Percentiles rank a stretch among this genome's conserved stretches.
These are phyloP conservation scores for Coregonus clupeaformis DNA, from an alignment of 2,113 vertebrate species.

Conservation along the genomic window DNA sequence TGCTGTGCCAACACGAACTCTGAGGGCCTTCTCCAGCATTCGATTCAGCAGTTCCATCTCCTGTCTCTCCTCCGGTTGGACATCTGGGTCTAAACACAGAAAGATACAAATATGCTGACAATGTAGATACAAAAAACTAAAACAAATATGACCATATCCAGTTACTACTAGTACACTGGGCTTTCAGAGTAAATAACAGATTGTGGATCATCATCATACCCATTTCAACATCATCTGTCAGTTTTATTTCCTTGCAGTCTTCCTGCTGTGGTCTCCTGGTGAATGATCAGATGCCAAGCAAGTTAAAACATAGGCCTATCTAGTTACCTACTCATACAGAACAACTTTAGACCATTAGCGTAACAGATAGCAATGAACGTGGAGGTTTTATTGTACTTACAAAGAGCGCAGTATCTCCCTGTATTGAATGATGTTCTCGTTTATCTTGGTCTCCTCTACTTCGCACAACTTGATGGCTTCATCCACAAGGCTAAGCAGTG, in stretches of 20 bases:
- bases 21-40: slow-evolving; percentile 82
- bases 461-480: slow-evolving; percentile 51
- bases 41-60: slow-evolving; percentile 85
- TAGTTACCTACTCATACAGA: no score
- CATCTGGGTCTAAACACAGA: slow-evolving; percentile 35
- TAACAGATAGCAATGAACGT: not conserved
- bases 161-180: not conserved
- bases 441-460: slow-evolving; percentile 61
- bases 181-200: not conserved
- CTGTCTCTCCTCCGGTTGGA: slow-evolving; percentile 65
- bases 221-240: not conserved
- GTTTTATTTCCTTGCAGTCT: not conserved
- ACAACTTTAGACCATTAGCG: no score
- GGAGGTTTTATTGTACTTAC: slow-evolving; percentile 56
- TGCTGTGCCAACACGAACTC: slow-evolving; percentile 67
- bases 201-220: not conserved
- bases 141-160: not conserved
- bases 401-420: slow-evolving; percentile 50
- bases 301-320: not conserved
- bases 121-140: not conserved
- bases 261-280: slow-evolving; percentile 8
- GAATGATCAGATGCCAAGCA: not conserved
- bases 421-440: slow-evolving; percentile 46
- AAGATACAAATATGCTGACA: slow-evolving; percentile 9
- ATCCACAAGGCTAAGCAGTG: slow-evolving; percentile 51